Evolutionary conservation across 2,888 invertebrate genomes (phyloP), one percentile per base, ranked within the genome.

Genomic region (Agrochola litura): DNA sequence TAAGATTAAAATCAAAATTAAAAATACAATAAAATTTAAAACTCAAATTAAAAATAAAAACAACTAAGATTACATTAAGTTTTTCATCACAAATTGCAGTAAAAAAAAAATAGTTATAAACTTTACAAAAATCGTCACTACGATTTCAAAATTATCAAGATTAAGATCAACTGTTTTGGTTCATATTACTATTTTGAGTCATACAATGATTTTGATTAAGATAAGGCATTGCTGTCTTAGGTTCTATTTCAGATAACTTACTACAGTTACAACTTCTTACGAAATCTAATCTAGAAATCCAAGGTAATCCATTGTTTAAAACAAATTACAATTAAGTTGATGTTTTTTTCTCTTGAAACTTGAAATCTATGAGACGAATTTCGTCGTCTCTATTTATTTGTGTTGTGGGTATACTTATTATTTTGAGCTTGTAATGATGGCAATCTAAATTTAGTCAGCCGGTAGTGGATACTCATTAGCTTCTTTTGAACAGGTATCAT

Each of bases 301-400:
- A 82, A 82, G 77, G 82, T 65, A 22, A 46, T 64, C 14, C 30
- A 41, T 82, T 82, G 77, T 80, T 56, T 49, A 25, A 25, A 76
- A 64, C 37, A 41, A 60, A 77, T 49, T 65, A 5, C 46, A 49
- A 54, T 69, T 68, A 1, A n/a, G 9, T 41, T 16, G n/a, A 19
- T 14, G 22, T 25, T 60, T 22, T 10, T 37, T 77, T 37, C 16
- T 63, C 56, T 16, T 54, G 30, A 6, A 37, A 77, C 8, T 46
- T 12, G 6, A 37, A 60, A 66, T n/a, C 14, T 41, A 25, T 30
- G n/a, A 14, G 6, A n/a, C 19, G 14, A n/a, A 72, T 56, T 54
- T 77, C 54, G 14, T n/a, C 30, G 46, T 43, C 19, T 16, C 1
- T 37, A 16, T 4, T 9, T 25, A 16, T 8, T 8, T 60, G 25